A percentile compares a stretch with the other conserved stretches of the same genome.
Conservation (phyloP, 1,140 invertebrate species). For the Musca domestica region DNA sequence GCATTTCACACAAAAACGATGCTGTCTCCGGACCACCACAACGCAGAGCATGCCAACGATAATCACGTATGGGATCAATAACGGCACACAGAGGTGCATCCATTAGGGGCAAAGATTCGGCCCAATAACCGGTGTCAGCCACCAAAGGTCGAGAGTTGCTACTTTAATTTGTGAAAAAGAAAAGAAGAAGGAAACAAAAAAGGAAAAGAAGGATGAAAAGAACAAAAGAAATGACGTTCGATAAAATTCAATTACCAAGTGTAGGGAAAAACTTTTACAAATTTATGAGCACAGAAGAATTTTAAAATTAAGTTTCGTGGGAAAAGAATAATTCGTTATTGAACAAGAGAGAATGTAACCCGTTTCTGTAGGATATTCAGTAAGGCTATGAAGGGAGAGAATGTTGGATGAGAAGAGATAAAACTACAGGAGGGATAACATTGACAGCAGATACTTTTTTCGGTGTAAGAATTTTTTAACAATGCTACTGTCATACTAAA, state of each 20-base stretch:
- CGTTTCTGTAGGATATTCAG: too few relatives aligned
- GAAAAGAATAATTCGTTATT: too few relatives aligned
- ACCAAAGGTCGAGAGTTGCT: conserved; percentile 58
- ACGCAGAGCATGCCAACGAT: conserved; percentile 67
- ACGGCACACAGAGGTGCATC: conserved; percentile 65
- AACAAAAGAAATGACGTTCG: too few relatives aligned
- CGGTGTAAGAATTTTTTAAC: too few relatives aligned
- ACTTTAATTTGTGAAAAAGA: conserved; percentile 13
- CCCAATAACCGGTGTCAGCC: conserved; percentile 66
- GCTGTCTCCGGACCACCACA: conserved; percentile 71
- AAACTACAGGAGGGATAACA: too few relatives aligned
- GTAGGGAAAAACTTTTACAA: neutral
- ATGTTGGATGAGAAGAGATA: too few relatives aligned
- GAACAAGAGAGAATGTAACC: too few relatives aligned
- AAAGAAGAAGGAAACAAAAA: neutral
- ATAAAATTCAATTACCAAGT: neutral
- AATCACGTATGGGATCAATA: conserved; percentile 67
- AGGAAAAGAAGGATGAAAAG: too few relatives aligned
- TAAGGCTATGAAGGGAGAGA: too few relatives aligned
- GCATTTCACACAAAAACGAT: conserved; percentile 72
- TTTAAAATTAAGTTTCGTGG: too few relatives aligned
- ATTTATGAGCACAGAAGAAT: neutral
- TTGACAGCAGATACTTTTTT: too few relatives aligned
- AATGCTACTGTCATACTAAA: too few relatives aligned
- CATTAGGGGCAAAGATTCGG: conserved; percentile 56